phyloP scores from a whole-genome alignment of 2,888 invertebrate species.

The Zeuzera pyrina region DNA sequence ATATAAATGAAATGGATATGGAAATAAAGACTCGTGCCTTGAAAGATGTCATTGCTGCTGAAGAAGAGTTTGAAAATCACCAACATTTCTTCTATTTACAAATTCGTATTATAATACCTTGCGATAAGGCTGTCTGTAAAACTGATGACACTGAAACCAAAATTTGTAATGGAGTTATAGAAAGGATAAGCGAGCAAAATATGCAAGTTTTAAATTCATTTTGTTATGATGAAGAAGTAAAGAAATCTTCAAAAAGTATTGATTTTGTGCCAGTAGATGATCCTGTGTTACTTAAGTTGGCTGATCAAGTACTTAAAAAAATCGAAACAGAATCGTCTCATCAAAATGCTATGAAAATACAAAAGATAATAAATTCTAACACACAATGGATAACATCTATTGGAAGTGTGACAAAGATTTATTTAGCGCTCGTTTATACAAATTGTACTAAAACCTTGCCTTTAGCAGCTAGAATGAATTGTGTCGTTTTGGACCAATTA shows the following conservation, averaged over 20 bases:
- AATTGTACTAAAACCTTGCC: conserved; percentile 38
- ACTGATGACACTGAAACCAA: conserved; percentile 38
- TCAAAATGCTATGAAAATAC: conserved; percentile 31
- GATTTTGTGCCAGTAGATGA: conserved; percentile 38
- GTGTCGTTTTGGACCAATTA: conserved; percentile 27
- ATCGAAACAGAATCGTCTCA: conserved; percentile 36
- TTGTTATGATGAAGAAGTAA: conserved; percentile 49
- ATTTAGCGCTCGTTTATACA: conserved; percentile 32
- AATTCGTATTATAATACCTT: conserved; percentile 36
- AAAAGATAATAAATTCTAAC: conserved; percentile 35
- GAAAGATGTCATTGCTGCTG: conserved; percentile 38
- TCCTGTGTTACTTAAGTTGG: conserved; percentile 29
- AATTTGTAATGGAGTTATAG: conserved; percentile 70
- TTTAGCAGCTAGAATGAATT: conserved; percentile 28
- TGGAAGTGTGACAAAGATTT: conserved; percentile 40
- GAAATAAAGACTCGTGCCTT: conserved; percentile 35
- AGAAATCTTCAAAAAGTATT: conserved; percentile 23
- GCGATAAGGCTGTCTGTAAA: conserved; percentile 36
- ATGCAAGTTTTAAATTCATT: conserved; percentile 63
- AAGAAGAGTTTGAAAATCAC: conserved; percentile 40
- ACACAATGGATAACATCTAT: conserved; percentile 26
- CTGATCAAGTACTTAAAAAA: conserved; percentile 32
- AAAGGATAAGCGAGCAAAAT: conserved; percentile 39
- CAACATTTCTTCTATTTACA: conserved; percentile 43
- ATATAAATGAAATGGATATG: conserved; percentile 45